A percentile compares a stretch with the other conserved stretches of the same genome.
Conservation (phyloP, 2,888 invertebrate genomes). For the Halictus ligatus region DNA sequence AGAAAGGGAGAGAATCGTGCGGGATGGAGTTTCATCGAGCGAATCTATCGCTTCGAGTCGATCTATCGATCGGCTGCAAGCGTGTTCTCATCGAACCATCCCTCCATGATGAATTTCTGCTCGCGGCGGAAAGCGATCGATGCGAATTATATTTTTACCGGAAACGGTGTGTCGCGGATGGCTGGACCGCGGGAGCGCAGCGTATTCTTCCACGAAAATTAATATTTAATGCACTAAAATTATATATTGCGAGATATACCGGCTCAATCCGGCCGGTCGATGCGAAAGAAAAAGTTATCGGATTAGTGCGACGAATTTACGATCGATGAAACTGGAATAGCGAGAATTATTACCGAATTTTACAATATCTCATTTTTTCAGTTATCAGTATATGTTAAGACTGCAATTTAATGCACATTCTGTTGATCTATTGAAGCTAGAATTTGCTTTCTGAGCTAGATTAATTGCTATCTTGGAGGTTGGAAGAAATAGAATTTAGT, state of each 20-base stretch:
- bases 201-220: slow-evolving; percentile 28
- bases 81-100: background rate
- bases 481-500: too few relatives aligned
- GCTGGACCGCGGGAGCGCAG: slow-evolving; percentile 24
- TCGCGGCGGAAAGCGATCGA: slow-evolving; percentile 26
- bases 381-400: too few relatives aligned
- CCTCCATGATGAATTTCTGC: slow-evolving; percentile 11
- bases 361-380: background rate
- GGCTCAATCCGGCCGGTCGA: background rate
- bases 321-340: background rate
- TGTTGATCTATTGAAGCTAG: too few relatives aligned
- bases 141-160: slow-evolving; percentile 45
- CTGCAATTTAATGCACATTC: too few relatives aligned
- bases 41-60: slow-evolving; percentile 11
- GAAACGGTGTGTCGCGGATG: slow-evolving; percentile 15
- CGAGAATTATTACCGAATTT: background rate
- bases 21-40: slow-evolving; percentile 8
- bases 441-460: too few relatives aligned
- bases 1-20: background rate
- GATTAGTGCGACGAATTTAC: background rate
- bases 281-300: slow-evolving; percentile 7
- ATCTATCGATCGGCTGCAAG: slow-evolving; percentile 5
- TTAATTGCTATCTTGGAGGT: too few relatives aligned
- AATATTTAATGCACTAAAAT: slow-evolving; percentile 8
- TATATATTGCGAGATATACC: background rate